Evolutionary conservation across 2,888 invertebrate species (phyloP).

Genomic region (Cantharis rufa): DNA sequence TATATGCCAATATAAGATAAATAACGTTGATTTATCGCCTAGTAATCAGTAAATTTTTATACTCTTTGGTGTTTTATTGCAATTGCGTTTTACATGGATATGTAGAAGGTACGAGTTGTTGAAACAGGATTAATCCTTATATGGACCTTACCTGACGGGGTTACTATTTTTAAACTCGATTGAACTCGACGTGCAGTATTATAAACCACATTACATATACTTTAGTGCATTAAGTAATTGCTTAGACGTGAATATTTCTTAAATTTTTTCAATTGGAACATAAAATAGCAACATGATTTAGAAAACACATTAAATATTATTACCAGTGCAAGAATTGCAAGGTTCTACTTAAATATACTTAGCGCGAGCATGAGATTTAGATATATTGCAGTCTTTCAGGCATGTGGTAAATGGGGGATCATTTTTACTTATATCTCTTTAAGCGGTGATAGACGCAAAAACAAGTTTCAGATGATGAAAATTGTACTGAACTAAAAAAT

Average conservation of each 20-base stretch:
- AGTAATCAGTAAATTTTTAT: not conserved
- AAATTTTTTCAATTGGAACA: not conserved
- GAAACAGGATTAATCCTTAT: conserved; percentile 20
- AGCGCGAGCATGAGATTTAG: not conserved
- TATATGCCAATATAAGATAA: not conserved
- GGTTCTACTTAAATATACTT: not conserved
- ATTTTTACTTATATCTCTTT: not conserved
- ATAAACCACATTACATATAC: conserved; percentile 6
- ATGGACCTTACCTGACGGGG: conserved; percentile 23
- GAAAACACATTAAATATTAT: not conserved
- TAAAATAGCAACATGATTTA: not conserved
- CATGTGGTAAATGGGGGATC: not conserved
- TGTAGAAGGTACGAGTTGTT: conserved; percentile 11
- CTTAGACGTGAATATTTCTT: not conserved
- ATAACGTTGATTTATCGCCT: not conserved
- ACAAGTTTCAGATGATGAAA: not conserved
- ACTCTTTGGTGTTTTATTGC: not conserved
- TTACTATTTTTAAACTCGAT: conserved; percentile 21
- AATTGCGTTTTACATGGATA: conserved; percentile 5
- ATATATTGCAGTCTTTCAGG: not conserved
- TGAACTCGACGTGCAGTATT: conserved; percentile 28
- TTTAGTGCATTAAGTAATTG: not conserved
- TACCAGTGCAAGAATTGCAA: not conserved
- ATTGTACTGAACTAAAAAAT: not conserved
- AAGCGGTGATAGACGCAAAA: not conserved